Conservation (phyloP, 2,113 vertebrate species). For the Alexandromys fortis region DNA sequence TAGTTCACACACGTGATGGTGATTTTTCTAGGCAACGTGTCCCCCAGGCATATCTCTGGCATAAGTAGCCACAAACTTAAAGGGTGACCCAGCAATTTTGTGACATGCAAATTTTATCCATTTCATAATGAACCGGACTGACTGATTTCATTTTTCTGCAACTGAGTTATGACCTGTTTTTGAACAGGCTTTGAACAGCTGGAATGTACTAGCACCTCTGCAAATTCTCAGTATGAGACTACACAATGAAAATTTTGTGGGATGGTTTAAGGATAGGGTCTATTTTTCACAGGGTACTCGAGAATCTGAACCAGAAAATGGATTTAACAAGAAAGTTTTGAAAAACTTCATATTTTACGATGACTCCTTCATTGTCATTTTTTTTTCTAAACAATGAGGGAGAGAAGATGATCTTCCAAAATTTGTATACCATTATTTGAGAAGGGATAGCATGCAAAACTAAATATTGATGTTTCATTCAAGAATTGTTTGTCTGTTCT, state of each 20-base stretch:
- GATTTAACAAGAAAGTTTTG: background rate
- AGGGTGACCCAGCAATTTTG: background rate
- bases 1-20: background rate
- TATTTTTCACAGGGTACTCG: background rate
- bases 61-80: background rate
- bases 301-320: background rate
- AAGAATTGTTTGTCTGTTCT: background rate
- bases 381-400: background rate
- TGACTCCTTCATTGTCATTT: background rate
- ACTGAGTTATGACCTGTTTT: background rate
- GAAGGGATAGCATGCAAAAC: background rate
- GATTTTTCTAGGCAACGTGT: background rate
- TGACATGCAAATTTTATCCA: background rate
- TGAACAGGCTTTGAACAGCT: background rate
- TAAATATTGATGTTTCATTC: background rate
- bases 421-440: background rate
- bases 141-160: background rate
- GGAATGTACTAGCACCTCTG: background rate
- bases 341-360: background rate
- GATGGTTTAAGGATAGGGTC: background rate
- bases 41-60: background rate
- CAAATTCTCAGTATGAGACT: background rate
- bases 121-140: background rate
- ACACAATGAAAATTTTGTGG: background rate
- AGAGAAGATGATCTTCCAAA: fast-evolving